Evolutionary conservation across 2,888 invertebrate genomes (phyloP).

Genomic region (Malthinus seriepunctatus): DNA sequence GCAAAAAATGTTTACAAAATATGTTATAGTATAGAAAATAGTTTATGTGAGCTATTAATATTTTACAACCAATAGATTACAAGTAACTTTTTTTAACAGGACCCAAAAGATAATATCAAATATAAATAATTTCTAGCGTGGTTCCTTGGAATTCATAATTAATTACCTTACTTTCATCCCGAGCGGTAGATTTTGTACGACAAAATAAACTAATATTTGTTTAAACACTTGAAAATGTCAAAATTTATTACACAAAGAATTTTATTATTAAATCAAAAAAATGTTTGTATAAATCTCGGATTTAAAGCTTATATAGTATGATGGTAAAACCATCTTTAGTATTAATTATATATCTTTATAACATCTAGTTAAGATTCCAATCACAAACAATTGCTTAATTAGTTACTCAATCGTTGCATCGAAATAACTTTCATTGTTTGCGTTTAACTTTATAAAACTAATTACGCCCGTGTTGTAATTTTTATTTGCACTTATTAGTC

Average conservation of each 20-base stretch:
- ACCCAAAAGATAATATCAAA: slow-evolving; percentile 40
- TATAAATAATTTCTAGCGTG: slow-evolving; percentile 45
- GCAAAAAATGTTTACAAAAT: too few species aligned
- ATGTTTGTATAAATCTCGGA: slow-evolving; percentile 1
- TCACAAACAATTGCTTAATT: slow-evolving; percentile 33
- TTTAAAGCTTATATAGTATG: not conserved
- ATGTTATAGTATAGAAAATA: too few species aligned
- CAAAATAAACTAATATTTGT: not conserved
- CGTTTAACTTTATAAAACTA: slow-evolving; percentile 14
- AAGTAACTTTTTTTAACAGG: slow-evolving; percentile 41
- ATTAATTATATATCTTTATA: slow-evolving; percentile 25
- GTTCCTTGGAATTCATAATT: slow-evolving; percentile 40
- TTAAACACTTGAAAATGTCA: too few species aligned
- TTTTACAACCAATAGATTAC: slow-evolving; percentile 40
- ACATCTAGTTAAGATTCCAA: slow-evolving; percentile 36
- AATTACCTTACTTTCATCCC: slow-evolving; percentile 30
- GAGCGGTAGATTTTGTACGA: not conserved
- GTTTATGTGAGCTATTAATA: slow-evolving; percentile 13
- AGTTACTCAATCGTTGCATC: slow-evolving; percentile 24
- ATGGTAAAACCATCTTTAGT: slow-evolving; percentile 17
- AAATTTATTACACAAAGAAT: too few species aligned
- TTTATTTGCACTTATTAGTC: slow-evolving; percentile 8
- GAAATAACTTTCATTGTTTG: slow-evolving; percentile 24
- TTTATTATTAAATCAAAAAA: not conserved
- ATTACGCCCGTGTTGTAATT: slow-evolving; percentile 8